Evolutionary conservation across 2,113 vertebrate species (phyloP), one percentile per base, ranked within the genome.

Genomic region (Aix galericulata): DNA sequence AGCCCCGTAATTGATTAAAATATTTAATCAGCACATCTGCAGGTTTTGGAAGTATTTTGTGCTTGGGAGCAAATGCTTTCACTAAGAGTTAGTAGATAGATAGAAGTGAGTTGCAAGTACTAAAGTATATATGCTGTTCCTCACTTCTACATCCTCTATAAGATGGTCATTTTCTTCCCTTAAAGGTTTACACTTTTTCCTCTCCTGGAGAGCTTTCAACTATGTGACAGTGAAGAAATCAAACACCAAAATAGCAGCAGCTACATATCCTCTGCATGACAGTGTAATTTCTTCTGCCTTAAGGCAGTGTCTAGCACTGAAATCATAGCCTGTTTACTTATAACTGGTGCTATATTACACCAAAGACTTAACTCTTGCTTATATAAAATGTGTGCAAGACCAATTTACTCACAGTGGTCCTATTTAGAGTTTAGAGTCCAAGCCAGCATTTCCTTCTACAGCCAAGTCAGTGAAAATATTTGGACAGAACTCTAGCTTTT

Each of bases 201-300:
- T 95, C 94, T 98, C 97, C 98, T 99, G 99, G 98, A 99, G 91
- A 97, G 95, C 94, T 98, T 98, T 99, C 99, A 99, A 99, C 98
- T 99, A 99, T 98, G 98, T 99, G 98, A 99, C 98, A 99, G 97
- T 97, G 98, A 97, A 98, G 97, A 97, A 97, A 97, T 97, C 97
- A 96, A 97, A 97, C 87, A 96, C 95, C 96, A 96, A 98, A 98
- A 98, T 98, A 98, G 98, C 96, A 98, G 98, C 98, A 98, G 96
- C 97, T 98, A 98, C 98, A 98, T 98, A 99, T 99, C 98, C 99
- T 98, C 97, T 97, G 96, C 96, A 98, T 98, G 98, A 99, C 99
- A 99, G 98, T 98, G 98, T 99, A 99, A 99, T 99, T 99, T 99
- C 98, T 98, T 98, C 97, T 98, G 98, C 99, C 99, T 98, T 96